phyloP scores from a whole-genome alignment of 1,140 invertebrate species.

The Aphaenogaster rudis region DNA sequence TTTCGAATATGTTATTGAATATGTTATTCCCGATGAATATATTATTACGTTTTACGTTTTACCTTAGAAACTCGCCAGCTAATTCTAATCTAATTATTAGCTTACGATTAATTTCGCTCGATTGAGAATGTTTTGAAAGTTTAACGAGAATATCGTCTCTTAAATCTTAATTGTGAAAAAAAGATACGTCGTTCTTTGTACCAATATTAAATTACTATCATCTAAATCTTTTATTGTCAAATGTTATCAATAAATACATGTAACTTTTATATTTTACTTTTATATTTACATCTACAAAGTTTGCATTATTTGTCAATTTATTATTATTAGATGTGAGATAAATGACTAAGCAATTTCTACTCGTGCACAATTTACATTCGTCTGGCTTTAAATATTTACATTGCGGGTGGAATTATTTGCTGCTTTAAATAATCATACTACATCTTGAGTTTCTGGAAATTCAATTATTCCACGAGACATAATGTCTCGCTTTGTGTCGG shows the following conservation, averaged over 20 bases:
- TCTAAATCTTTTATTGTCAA: not conserved
- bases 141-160: not conserved
- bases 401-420: not conserved
- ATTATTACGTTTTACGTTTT: not conserved
- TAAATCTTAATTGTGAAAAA: not conserved
- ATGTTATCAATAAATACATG: not conserved
- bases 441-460: constrained; percentile 6
- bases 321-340: not conserved
- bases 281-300: not conserved
- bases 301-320: not conserved
- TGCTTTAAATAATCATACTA: not conserved
- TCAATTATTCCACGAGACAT: not conserved
- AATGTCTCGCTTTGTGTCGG: not conserved
- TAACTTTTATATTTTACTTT: not conserved
- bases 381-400: not conserved
- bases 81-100: not conserved
- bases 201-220: not conserved
- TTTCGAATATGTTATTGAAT: not conserved
- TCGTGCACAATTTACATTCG: not conserved
- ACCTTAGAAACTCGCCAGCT: not conserved
- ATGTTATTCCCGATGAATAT: not conserved
- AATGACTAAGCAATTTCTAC: not conserved
- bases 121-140: not conserved
- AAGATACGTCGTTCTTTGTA: not conserved
- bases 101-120: not conserved